Conservation (phyloP, 2,797 vertebrate genomes). For the Podarcis siculus region DNA sequence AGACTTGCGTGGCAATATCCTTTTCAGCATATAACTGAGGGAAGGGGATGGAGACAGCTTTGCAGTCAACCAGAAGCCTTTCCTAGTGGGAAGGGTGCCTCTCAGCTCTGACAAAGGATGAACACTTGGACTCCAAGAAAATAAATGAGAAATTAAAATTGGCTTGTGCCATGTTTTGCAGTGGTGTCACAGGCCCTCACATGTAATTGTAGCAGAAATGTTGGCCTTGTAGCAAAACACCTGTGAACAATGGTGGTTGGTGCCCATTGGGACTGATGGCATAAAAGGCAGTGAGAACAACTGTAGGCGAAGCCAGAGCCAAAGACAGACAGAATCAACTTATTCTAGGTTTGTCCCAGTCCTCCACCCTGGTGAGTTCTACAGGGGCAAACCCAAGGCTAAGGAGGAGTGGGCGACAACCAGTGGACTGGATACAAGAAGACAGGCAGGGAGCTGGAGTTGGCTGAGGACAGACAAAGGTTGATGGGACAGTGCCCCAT, state of each 20-base stretch:
- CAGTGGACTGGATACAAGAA: too few relatives aligned
- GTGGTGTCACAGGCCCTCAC: neutral
- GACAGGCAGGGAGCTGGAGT: too few relatives aligned
- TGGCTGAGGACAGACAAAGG: too few relatives aligned
- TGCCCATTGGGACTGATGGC: too few relatives aligned
- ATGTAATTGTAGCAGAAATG: neutral
- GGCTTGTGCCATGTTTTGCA: neutral
- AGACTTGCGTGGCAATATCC: neutral
- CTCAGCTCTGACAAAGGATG: neutral
- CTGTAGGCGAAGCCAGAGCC: neutral
- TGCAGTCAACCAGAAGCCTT: neutral
- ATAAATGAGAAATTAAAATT: neutral
- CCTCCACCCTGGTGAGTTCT: too few relatives aligned
- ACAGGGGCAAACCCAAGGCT: too few relatives aligned
- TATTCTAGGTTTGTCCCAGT: too few relatives aligned
- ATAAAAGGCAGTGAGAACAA: neutral
- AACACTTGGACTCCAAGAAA: neutral
- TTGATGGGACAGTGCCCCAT: too few relatives aligned
- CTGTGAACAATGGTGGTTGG: neutral
- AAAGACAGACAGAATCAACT: too few relatives aligned
- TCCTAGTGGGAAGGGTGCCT: neutral
- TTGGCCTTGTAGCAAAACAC: neutral
- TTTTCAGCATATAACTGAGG: slow-evolving; percentile 8
- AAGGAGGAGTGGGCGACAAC: too few relatives aligned
- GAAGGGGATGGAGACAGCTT: neutral